Conservation (phyloP, 1,140 invertebrate species). For the Zeugodacus cucurbitae region DNA sequence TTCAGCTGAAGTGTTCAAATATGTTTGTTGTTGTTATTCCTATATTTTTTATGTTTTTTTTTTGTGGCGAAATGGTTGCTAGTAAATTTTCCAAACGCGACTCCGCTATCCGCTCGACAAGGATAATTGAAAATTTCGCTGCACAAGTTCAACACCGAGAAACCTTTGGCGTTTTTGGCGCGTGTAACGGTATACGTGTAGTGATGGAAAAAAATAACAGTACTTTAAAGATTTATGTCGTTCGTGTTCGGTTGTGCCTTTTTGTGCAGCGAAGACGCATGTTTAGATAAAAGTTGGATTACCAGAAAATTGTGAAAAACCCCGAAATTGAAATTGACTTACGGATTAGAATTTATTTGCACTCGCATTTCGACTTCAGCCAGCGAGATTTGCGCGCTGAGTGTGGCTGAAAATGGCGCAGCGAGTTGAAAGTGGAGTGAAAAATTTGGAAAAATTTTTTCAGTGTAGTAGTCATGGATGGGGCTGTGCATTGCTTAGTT, state of each 20-base stretch:
- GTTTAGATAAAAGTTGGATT: slow-evolving; percentile 34
- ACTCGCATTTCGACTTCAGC: slow-evolving; percentile 23
- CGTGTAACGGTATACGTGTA: background rate
- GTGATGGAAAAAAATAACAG: background rate
- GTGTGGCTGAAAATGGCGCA: too few relatives aligned
- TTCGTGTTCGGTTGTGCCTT: background rate
- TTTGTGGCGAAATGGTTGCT: background rate
- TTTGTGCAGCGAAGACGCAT: slow-evolving; percentile 17
- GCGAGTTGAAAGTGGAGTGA: background rate
- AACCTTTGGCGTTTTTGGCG: too few relatives aligned
- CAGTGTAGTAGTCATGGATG: background rate
- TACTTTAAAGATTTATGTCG: slow-evolving; percentile 1
- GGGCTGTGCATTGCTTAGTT: background rate
- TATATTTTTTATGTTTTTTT: too few relatives aligned
- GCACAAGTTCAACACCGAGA: background rate
- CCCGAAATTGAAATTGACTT: slow-evolving; percentile 29
- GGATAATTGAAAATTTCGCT: slow-evolving; percentile 28
- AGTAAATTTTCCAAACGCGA: slow-evolving; percentile 34
- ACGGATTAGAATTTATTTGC: slow-evolving; percentile 31
- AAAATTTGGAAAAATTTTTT: background rate
- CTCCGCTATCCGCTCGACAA: background rate
- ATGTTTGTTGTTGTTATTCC: background rate
- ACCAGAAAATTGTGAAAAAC: slow-evolving; percentile 1
- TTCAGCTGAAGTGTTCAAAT: background rate
- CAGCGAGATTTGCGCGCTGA: too few relatives aligned